Percentiles rank a stretch among this genome's conserved stretches.
These are phyloP conservation scores for Gila robusta DNA, from an alignment of 2,797 vertebrate genomes.

Conservation along the genomic window DNA sequence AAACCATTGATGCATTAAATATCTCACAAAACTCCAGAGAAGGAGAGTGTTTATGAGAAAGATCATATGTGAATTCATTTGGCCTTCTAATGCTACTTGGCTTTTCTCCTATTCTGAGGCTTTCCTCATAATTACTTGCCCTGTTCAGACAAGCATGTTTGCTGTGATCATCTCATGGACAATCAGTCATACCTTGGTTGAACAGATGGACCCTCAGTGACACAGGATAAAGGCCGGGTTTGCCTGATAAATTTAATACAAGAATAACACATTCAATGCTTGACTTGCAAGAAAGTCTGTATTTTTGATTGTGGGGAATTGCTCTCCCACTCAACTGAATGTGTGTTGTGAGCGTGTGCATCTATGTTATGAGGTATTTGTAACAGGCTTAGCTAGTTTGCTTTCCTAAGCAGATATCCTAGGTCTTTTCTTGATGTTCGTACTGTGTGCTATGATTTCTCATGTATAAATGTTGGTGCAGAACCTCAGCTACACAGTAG, in stretches of 20 bases:
- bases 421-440: slow-evolving; percentile 5
- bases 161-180: slow-evolving; percentile 35
- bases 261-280: slow-evolving; percentile 1
- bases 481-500: background rate
- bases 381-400: slow-evolving; percentile 5
- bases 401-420: background rate
- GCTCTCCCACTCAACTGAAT: slow-evolving; percentile 13
- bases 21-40: background rate
- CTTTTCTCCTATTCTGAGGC: slow-evolving; percentile 2
- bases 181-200: slow-evolving; percentile 49
- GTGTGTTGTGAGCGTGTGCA: background rate
- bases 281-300: slow-evolving; percentile 12
- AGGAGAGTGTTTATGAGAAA: slow-evolving; percentile 1
- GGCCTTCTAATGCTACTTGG: background rate
- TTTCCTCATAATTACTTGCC: slow-evolving; percentile 35
- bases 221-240: slow-evolving; percentile 21
- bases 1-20: background rate
- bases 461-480: slow-evolving; percentile 3
- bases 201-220: slow-evolving; percentile 36
- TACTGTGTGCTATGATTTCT: slow-evolving; percentile 1
- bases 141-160: slow-evolving; percentile 22
- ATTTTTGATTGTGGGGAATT: slow-evolving; percentile 4
- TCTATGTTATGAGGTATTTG: background rate
- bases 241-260: slow-evolving; percentile 31
- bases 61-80: slow-evolving; percentile 21